Evolutionary conservation across 2,797 vertebrate genomes (phyloP).

Genomic region (Thripadectes ignobilis): DNA sequence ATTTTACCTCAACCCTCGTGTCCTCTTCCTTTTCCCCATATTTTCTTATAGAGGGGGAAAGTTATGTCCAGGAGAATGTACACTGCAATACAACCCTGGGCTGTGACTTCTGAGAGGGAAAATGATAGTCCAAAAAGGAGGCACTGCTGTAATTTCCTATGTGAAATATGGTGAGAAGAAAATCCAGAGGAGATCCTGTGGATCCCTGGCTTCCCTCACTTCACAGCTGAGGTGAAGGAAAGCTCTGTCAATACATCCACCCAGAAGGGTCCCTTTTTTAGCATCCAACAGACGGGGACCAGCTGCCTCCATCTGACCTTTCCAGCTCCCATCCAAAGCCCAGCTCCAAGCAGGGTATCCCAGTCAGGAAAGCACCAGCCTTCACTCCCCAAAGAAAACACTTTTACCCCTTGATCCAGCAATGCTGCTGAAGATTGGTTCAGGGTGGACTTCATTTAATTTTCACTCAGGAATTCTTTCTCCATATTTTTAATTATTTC

Average conservation of each 20-base stretch:
- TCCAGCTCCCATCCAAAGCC: background rate
- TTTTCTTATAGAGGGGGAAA: constrained; percentile 9
- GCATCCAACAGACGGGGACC: background rate
- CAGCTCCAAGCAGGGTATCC: background rate
- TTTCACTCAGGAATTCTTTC: background rate
- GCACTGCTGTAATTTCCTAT: background rate
- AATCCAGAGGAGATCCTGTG: background rate
- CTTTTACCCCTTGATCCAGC: background rate
- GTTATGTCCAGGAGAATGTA: background rate
- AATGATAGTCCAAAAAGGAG: background rate
- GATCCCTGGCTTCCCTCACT: background rate
- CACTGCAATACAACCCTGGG: background rate
- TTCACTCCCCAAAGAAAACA: background rate
- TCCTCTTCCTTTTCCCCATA: background rate
- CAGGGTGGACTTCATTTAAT: background rate
- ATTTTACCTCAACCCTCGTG: constrained; percentile 37
- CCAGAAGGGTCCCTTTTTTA: background rate
- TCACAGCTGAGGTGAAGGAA: background rate
- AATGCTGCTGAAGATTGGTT: background rate
- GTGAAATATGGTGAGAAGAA: background rate
- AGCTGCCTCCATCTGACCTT: background rate
- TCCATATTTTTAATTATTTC: background rate
- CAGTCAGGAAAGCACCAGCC: background rate
- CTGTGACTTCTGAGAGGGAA: background rate
- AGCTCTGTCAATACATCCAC: background rate